A percentile compares a stretch with the other conserved stretches of the same genome.
Evolutionary conservation across 2,797 vertebrate genomes (phyloP).

Genomic region (Sebastes miniatus): DNA sequence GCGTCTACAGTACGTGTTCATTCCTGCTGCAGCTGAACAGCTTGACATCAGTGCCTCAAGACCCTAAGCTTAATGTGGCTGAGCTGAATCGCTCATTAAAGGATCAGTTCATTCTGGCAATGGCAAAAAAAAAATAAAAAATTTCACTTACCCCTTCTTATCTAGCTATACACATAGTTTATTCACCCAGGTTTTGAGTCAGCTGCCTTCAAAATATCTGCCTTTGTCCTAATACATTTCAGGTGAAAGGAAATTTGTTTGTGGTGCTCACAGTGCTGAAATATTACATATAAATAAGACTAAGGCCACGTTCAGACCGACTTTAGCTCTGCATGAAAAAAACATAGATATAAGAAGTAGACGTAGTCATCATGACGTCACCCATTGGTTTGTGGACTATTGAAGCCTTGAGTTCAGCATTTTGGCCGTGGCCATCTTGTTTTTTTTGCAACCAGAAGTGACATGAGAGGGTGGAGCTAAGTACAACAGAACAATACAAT

Average conservation of each 20-base stretch:
- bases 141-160: background rate
- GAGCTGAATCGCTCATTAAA: slow-evolving; percentile 38
- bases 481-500: too few species aligned
- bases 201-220: background rate
- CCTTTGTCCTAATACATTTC: background rate
- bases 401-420: too few species aligned
- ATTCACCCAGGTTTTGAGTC: background rate
- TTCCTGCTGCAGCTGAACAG: slow-evolving; percentile 53
- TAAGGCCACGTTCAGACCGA: background rate
- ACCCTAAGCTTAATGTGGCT: slow-evolving; percentile 31
- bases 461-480: too few species aligned
- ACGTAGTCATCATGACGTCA: too few species aligned
- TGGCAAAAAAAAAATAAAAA: background rate
- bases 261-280: background rate
- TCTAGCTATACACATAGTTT: background rate
- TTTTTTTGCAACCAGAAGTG: too few species aligned
- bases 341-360: too few species aligned
- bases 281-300: background rate
- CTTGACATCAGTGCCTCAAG: slow-evolving; percentile 50
- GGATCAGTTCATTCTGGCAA: slow-evolving; percentile 28
- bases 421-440: too few species aligned
- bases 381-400: too few species aligned
- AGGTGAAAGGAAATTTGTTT: background rate
- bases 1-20: slow-evolving; percentile 36
- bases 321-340: background rate